Percentiles rank a stretch among this genome's conserved stretches.
Conservation (phyloP, 2,113 vertebrate genomes). For the Callochromis pleurospilus region DNA sequence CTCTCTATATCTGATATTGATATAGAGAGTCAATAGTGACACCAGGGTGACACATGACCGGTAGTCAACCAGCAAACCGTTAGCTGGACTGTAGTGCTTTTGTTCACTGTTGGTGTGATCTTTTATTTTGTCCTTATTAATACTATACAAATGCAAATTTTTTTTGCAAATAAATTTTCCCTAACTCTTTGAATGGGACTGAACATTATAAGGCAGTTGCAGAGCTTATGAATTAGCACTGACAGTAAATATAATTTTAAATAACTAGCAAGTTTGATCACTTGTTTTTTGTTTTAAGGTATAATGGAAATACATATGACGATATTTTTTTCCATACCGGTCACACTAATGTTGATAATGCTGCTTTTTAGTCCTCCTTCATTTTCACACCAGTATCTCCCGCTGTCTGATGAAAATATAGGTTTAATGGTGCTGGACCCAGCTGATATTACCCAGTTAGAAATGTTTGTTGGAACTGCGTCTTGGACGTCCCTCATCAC, state of each 20-base stretch:
- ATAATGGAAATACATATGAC: accelerated
- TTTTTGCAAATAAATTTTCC: background rate
- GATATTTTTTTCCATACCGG: background rate
- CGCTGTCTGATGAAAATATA: accelerated
- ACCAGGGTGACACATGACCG: too few species aligned
- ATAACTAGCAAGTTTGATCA: background rate
- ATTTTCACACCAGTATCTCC: conserved; percentile 20
- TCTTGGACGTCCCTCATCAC: background rate
- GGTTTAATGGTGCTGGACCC: accelerated
- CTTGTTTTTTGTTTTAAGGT: background rate
- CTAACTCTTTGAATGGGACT: background rate
- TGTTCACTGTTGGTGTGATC: too few species aligned
- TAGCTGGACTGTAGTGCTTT: too few species aligned
- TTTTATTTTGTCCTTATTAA: too few species aligned
- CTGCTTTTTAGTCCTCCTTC: background rate
- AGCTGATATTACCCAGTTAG: background rate
- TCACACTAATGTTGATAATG: background rate
- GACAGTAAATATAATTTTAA: accelerated
- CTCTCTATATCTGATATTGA: too few species aligned
- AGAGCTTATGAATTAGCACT: background rate
- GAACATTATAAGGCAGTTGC: accelerated
- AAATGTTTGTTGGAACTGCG: background rate
- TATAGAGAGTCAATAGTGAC: too few species aligned
- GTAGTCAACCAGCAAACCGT: too few species aligned
- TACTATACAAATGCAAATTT: too few species aligned